A percentile compares a stretch with the other conserved stretches of the same genome.
These are phyloP conservation scores for Tolypeutes matacus DNA, from an alignment of 2,797 vertebrate species.

Conservation along the genomic window DNA sequence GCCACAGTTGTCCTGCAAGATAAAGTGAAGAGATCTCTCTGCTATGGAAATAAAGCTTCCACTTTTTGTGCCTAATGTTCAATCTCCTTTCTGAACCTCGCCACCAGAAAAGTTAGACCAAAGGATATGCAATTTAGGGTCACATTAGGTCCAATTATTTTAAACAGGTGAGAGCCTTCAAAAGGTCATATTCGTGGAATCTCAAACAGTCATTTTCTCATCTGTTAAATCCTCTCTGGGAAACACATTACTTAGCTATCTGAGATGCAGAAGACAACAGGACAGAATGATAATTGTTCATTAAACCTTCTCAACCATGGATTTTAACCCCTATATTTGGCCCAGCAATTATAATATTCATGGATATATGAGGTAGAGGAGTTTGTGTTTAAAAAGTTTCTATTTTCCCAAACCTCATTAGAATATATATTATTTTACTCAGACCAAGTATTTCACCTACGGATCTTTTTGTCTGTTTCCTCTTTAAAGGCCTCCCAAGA, in stretches of 20 bases:
- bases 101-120: constrained; percentile 79
- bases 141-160: constrained; percentile 85
- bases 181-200: constrained; percentile 73
- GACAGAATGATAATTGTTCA: constrained; percentile 85
- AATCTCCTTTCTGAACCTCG: constrained; percentile 76
- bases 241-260: constrained; percentile 82
- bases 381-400: not conserved
- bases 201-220: constrained; percentile 81
- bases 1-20: constrained; percentile 81
- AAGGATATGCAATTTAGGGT: constrained; percentile 77
- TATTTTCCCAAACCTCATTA: not conserved
- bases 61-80: constrained; percentile 72
- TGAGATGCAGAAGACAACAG: constrained; percentile 80
- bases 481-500: constrained; percentile 43
- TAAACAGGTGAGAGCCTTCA: constrained; percentile 81
- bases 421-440: constrained; percentile 5
- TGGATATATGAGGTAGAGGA: not conserved
- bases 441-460: constrained; percentile 1
- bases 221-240: constrained; percentile 80
- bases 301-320: constrained; percentile 83
- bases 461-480: not conserved
- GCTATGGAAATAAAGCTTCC: constrained; percentile 81
- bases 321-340: constrained; percentile 71
- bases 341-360: not conserved
- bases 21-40: constrained; percentile 78